phyloP scores from a whole-genome alignment of 2,797 vertebrate genomes.

The Danio kyathit region DNA sequence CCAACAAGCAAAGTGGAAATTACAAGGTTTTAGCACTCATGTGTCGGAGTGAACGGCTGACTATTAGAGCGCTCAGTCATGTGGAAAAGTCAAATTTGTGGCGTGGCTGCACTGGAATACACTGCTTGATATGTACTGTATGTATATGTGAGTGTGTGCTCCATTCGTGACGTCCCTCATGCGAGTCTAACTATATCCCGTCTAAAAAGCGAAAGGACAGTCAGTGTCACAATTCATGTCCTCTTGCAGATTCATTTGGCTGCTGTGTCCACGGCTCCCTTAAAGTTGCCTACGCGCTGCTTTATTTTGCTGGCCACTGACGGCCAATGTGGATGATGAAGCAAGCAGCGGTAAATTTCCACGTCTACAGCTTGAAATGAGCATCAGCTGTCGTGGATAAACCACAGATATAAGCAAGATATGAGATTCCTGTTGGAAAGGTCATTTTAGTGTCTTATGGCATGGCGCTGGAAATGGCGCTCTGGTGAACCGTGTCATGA shows the following conservation, averaged over 20 bases:
- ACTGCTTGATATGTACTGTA: conserved; percentile 35
- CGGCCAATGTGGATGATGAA: background rate
- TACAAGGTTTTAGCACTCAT: conserved; percentile 45
- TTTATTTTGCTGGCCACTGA: conserved; percentile 31
- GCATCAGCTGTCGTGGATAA: conserved; percentile 5
- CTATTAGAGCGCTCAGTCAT: conserved; percentile 56
- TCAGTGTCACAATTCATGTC: conserved; percentile 45
- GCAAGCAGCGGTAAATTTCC: background rate
- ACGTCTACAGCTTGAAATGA: conserved; percentile 10
- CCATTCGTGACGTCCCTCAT: conserved; percentile 36
- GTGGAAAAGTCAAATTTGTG: conserved; percentile 60
- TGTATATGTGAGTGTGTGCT: conserved; percentile 48
- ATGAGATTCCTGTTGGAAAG: conserved; percentile 31
- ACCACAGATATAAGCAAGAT: conserved; percentile 18
- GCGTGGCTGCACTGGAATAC: conserved; percentile 55
- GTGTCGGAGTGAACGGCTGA: conserved; percentile 50
- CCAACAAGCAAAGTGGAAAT: conserved; percentile 43
- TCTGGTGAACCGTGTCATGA: conserved; percentile 16
- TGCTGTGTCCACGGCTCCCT: conserved; percentile 27
- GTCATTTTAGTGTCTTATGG: background rate
- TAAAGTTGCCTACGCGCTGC: conserved; percentile 25
- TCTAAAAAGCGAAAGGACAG: conserved; percentile 39
- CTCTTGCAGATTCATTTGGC: conserved; percentile 35
- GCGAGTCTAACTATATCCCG: conserved; percentile 38
- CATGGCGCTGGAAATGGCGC: background rate